phyloP scores from a whole-genome alignment of 2,888 invertebrate species.

The Euclidia mi region DNA sequence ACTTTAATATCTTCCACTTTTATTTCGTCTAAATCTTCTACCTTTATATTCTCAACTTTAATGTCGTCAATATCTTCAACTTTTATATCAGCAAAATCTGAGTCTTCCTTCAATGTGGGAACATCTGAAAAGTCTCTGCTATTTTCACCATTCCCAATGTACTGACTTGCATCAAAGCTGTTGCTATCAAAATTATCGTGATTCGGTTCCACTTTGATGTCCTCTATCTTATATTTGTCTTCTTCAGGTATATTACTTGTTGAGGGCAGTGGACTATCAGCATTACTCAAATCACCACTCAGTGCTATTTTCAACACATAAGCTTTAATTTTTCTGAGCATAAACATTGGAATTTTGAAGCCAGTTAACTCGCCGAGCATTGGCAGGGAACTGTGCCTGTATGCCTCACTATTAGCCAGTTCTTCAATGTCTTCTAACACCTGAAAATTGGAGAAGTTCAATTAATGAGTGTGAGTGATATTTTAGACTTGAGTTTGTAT shows the following conservation, averaged over 20 bases:
- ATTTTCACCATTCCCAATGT: slow-evolving; percentile 75
- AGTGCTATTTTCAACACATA: slow-evolving; percentile 88
- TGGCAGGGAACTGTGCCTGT: slow-evolving; percentile 91
- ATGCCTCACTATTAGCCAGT: slow-evolving; percentile 93
- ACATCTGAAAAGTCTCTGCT: slow-evolving; percentile 80
- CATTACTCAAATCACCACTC: slow-evolving; percentile 73
- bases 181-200: slow-evolving; percentile 77
- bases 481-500: no score
- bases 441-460: slow-evolving; percentile 59
- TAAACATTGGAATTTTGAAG: slow-evolving; percentile 93
- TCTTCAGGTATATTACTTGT: slow-evolving; percentile 76
- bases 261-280: slow-evolving; percentile 80
- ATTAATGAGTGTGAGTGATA: no score
- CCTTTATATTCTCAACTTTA: slow-evolving; percentile 83
- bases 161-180: slow-evolving; percentile 81
- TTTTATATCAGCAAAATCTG: slow-evolving; percentile 85
- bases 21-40: slow-evolving; percentile 81
- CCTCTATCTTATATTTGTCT: slow-evolving; percentile 74
- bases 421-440: slow-evolving; percentile 94
- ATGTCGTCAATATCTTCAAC: slow-evolving; percentile 86
- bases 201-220: slow-evolving; percentile 79
- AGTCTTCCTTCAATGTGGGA: slow-evolving; percentile 78
- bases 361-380: slow-evolving; percentile 93
- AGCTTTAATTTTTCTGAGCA: slow-evolving; percentile 93
- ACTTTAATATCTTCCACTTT: slow-evolving; percentile 83